phyloP scores from a whole-genome alignment of 2,113 vertebrate species.

The Oryzias celebensis region DNA sequence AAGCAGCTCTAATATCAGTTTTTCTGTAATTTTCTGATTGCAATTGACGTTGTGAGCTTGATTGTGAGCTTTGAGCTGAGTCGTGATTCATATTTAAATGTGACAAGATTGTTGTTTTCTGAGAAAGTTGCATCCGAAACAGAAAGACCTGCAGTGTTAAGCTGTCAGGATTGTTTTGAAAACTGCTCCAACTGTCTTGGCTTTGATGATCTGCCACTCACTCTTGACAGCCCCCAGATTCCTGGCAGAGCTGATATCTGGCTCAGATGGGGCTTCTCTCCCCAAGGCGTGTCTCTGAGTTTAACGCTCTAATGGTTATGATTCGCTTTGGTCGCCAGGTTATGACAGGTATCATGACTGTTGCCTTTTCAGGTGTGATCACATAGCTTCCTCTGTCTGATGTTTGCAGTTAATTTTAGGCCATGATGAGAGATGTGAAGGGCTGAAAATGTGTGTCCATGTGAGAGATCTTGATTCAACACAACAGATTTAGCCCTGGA shows the following conservation, averaged over 20 bases:
- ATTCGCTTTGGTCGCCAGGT: constrained; percentile 33
- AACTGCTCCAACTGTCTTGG: constrained; percentile 21
- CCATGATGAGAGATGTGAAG: constrained; percentile 17
- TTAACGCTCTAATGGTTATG: constrained; percentile 21
- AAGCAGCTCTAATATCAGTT: too few species aligned
- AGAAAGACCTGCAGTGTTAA: constrained; percentile 4
- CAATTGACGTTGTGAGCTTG: not conserved
- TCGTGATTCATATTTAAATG: not conserved
- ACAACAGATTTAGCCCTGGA: not conserved
- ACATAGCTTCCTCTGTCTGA: constrained; percentile 8
- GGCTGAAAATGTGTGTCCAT: not conserved
- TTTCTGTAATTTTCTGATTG: constrained; percentile 11
- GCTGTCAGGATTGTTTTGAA: constrained; percentile 41
- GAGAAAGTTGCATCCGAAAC: not conserved
- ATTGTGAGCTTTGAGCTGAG: not conserved
- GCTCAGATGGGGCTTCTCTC: constrained; percentile 28
- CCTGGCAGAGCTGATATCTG: constrained; percentile 40
- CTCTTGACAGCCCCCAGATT: constrained; percentile 23
- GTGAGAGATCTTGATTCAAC: too few species aligned
- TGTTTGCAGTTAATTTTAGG: constrained; percentile 15
- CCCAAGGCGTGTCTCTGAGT: constrained; percentile 29
- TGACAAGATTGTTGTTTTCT: not conserved
- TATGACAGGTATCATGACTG: not conserved
- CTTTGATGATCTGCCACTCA: constrained; percentile 29
- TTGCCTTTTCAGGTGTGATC: not conserved